phyloP scores from a whole-genome alignment of 2,113 vertebrate genomes.

The Physeter macrocephalus region DNA sequence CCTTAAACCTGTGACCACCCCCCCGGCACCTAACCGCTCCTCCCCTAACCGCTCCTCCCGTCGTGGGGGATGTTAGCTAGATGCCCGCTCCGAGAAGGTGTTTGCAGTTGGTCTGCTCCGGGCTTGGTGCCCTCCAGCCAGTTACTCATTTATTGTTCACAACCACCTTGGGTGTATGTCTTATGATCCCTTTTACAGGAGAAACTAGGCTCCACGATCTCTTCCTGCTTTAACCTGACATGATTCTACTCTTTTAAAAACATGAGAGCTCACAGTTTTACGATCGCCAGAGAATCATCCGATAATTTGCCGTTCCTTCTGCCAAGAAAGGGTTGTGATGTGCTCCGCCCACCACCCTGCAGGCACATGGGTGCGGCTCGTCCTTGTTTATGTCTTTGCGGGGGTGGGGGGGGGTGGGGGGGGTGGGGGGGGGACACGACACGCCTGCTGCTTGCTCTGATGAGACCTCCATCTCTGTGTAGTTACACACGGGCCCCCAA shows the following conservation, averaged over 20 bases:
- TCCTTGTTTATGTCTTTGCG: neutral
- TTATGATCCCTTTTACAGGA: neutral
- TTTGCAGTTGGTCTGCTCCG: rapidly evolving
- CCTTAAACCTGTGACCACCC: neutral
- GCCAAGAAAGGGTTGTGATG: neutral
- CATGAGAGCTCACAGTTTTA: neutral
- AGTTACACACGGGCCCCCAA: neutral
- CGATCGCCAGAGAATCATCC: neutral
- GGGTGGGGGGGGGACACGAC: too few relatives aligned
- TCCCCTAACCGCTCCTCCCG: neutral
- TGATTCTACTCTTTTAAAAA: neutral
- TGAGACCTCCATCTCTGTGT: neutral
- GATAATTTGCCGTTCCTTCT: neutral
- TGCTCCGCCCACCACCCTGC: neutral
- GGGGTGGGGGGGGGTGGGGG: too few relatives aligned
- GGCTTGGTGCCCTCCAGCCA: neutral
- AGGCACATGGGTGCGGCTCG: neutral
- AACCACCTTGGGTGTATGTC: too few relatives aligned
- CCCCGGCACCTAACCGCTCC: neutral
- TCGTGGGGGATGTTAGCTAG: neutral
- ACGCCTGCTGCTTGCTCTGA: neutral
- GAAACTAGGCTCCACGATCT: neutral
- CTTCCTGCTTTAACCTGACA: neutral
- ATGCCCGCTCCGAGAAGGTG: neutral
- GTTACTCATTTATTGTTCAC: neutral